Percentiles rank a stretch among this genome's conserved stretches.
These are phyloP conservation scores for Phrynosoma blainvillii DNA, from an alignment of 2,113 vertebrate species.

Conservation along the genomic window DNA sequence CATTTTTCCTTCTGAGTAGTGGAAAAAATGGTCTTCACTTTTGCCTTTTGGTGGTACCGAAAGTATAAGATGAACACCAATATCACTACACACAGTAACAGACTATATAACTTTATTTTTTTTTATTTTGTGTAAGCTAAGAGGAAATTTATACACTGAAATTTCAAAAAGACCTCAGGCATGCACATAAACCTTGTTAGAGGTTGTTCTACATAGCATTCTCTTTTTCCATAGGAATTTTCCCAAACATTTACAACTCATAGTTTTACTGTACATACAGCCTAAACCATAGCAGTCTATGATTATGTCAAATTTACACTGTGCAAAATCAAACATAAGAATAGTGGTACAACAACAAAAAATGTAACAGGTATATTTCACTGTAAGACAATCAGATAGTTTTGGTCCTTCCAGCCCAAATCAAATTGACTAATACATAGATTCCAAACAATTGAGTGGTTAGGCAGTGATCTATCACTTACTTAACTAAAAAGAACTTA, in stretches of 20 bases:
- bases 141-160: slow-evolving; percentile 97
- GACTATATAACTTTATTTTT: slow-evolving; percentile 88
- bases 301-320: slow-evolving; percentile 97
- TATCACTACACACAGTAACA: slow-evolving; percentile 36
- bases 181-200: slow-evolving; percentile 90
- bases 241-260: slow-evolving; percentile 93
- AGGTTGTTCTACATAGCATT: slow-evolving; percentile 88
- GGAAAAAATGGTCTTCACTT: background rate
- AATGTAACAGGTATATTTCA: slow-evolving; percentile 74
- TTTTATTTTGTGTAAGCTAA: slow-evolving; percentile 99
- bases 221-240: slow-evolving; percentile 97
- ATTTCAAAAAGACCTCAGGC: slow-evolving; percentile 90
- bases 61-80: background rate
- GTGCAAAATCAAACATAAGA: slow-evolving; percentile 96
- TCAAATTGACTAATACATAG: slow-evolving; percentile 74
- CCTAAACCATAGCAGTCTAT: slow-evolving; percentile 98
- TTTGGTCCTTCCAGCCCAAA: slow-evolving; percentile 93
- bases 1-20: background rate
- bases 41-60: background rate
- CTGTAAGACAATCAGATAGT: slow-evolving; percentile 81
- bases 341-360: slow-evolving; percentile 85
- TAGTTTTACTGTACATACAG: slow-evolving; percentile 94
- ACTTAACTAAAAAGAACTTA: slow-evolving; percentile 56
- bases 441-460: slow-evolving; percentile 62
- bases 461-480: slow-evolving; percentile 68